Conservation (phyloP, 2,888 invertebrate species). For the Steromphala cineraria region DNA sequence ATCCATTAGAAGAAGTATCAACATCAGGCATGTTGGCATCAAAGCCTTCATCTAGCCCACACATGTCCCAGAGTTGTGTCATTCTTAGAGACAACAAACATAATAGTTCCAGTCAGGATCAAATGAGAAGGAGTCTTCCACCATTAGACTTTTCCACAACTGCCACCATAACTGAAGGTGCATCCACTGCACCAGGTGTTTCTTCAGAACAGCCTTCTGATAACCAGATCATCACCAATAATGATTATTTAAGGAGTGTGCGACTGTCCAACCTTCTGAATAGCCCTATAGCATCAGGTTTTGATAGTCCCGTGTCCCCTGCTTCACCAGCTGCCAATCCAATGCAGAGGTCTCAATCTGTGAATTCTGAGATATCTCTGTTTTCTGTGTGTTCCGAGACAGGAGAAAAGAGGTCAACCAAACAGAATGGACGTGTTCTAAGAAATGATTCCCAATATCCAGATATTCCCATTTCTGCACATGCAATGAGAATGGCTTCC, state of each 20-base stretch:
- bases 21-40: background rate
- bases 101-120: background rate
- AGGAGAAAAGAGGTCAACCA: slow-evolving; percentile 46
- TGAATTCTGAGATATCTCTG: slow-evolving; percentile 45
- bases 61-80: slow-evolving; percentile 10
- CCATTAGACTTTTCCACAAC: background rate
- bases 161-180: background rate
- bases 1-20: background rate
- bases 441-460: slow-evolving; percentile 59
- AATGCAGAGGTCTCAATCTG: slow-evolving; percentile 49
- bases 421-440: slow-evolving; percentile 31
- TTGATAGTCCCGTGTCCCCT: slow-evolving; percentile 29
- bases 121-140: slow-evolving; percentile 4
- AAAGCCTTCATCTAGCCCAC: background rate
- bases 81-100: background rate
- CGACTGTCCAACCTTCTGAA: slow-evolving; percentile 22
- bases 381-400: slow-evolving; percentile 64
- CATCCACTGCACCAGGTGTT: background rate
- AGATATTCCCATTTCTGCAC: slow-evolving; percentile 27
- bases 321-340: slow-evolving; percentile 27
- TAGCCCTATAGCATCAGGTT: slow-evolving; percentile 10
- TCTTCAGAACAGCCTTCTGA: background rate
- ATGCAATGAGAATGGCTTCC: background rate
- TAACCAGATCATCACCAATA: background rate
- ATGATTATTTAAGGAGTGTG: slow-evolving; percentile 2